These are phyloP conservation scores for Clamator glandarius DNA, from an alignment of 2,797 vertebrate species.

Conservation along the genomic window DNA sequence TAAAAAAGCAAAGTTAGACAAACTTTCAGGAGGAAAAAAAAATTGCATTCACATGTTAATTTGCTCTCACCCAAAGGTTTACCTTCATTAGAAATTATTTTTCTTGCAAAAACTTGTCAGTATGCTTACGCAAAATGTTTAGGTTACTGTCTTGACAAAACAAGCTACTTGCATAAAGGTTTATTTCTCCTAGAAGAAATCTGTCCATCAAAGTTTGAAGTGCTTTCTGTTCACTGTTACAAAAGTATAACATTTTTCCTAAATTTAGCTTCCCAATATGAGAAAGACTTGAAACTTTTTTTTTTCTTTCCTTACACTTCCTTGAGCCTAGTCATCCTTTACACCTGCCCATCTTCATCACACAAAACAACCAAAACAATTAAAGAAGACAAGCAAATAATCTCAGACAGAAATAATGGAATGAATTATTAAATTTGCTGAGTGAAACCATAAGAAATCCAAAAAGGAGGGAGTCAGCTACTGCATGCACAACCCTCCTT, in stretches of 20 bases:
- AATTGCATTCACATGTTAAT: not conserved
- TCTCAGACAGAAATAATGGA: not conserved
- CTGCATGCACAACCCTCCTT: not conserved
- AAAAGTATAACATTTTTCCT: not conserved
- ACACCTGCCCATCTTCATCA: not conserved
- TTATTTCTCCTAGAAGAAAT: not conserved
- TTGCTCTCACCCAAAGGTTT: not conserved
- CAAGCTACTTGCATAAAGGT: not conserved
- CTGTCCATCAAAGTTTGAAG: not conserved
- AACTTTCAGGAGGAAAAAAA: not conserved
- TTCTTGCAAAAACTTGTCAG: not conserved
- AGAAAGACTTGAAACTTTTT: not conserved
- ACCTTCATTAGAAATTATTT: not conserved
- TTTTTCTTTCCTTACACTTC: not conserved
- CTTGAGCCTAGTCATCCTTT: not conserved
- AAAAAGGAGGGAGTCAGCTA: not conserved
- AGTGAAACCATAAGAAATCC: not conserved
- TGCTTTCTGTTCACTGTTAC: not conserved
- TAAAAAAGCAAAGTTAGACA: constrained; percentile 18
- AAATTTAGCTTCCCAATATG: not conserved
- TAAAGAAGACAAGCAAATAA: not conserved
- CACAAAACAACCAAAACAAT: not conserved
- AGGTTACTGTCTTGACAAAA: not conserved
- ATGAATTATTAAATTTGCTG: not conserved
- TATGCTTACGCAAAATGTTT: not conserved